Evolutionary conservation across 2,888 invertebrate genomes (phyloP).

Genomic region (Craniophora ligustri): DNA sequence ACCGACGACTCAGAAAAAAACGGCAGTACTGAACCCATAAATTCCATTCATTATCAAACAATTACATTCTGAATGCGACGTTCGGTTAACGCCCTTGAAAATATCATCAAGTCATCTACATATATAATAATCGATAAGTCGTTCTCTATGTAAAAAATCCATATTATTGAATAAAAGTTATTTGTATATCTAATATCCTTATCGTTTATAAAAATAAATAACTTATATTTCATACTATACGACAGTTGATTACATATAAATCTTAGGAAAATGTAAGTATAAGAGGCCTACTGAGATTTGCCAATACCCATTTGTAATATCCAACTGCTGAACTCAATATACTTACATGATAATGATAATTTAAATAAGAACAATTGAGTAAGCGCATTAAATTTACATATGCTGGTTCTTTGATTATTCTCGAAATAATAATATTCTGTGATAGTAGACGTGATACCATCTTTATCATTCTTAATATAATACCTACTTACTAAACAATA

Average conservation of each 20-base stretch:
- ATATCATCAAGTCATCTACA: conserved; percentile 47
- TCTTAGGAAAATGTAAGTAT: conserved; percentile 60
- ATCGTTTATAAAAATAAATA: conserved; percentile 52
- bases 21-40: no score
- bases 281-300: conserved; percentile 64
- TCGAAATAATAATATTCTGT: conserved; percentile 86
- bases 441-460: conserved; percentile 88
- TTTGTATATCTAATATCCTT: conserved; percentile 46
- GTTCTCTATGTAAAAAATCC: conserved; percentile 39
- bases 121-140: conserved; percentile 36
- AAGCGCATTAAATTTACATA: conserved; percentile 71
- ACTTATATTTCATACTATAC: conserved; percentile 50
- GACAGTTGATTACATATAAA: conserved; percentile 52
- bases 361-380: conserved; percentile 62
- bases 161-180: conserved; percentile 36
- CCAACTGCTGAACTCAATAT: conserved; percentile 48
- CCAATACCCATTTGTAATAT: conserved; percentile 48
- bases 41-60: conserved; percentile 18
- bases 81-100: conserved; percentile 40
- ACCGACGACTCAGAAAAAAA: no score
- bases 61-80: conserved; percentile 21
- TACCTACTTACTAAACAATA: conserved; percentile 54
- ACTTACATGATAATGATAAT: conserved; percentile 56
- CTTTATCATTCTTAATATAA: conserved; percentile 67
- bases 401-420: conserved; percentile 71